A percentile compares a stretch with the other conserved stretches of the same genome.
Conservation (phyloP, 2,797 vertebrate genomes). For the Sebastes elongatus region DNA sequence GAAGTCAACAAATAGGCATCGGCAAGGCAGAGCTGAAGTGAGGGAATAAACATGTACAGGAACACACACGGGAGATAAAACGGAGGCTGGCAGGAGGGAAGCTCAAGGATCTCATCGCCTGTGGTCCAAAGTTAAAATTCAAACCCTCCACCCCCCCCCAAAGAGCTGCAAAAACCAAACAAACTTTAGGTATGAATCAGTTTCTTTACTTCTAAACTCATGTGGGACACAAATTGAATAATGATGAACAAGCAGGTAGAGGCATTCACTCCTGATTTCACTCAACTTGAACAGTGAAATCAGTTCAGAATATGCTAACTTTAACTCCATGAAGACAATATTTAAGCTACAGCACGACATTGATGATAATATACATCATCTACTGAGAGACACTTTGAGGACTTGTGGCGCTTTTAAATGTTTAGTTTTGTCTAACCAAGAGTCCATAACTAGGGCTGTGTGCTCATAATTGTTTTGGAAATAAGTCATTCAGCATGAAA, state of each 20-base stretch:
- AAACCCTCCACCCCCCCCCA: background rate
- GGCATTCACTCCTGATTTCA: background rate
- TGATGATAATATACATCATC: background rate
- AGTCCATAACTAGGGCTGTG: background rate
- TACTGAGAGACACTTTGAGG: background rate
- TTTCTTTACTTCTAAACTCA: background rate
- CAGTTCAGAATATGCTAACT: background rate
- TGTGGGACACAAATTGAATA: background rate
- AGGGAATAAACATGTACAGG: slow-evolving; percentile 5
- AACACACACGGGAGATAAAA: background rate
- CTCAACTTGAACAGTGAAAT: background rate
- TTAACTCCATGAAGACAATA: background rate
- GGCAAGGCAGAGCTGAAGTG: slow-evolving; percentile 13
- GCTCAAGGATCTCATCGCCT: background rate
- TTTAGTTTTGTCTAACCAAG: background rate
- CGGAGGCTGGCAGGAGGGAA: background rate
- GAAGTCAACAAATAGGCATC: slow-evolving; percentile 62
- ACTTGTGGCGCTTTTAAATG: background rate
- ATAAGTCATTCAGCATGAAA: too few species aligned
- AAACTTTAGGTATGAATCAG: background rate
- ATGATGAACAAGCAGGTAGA: background rate
- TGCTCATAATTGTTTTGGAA: too few species aligned
- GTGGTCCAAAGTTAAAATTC: slow-evolving; percentile 1
- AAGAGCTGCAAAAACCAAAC: background rate
- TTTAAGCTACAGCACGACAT: background rate